Percentiles rank a stretch among this genome's conserved stretches.
Conservation (phyloP, 2,797 vertebrate genomes). For the Darevskia mixta region DNA sequence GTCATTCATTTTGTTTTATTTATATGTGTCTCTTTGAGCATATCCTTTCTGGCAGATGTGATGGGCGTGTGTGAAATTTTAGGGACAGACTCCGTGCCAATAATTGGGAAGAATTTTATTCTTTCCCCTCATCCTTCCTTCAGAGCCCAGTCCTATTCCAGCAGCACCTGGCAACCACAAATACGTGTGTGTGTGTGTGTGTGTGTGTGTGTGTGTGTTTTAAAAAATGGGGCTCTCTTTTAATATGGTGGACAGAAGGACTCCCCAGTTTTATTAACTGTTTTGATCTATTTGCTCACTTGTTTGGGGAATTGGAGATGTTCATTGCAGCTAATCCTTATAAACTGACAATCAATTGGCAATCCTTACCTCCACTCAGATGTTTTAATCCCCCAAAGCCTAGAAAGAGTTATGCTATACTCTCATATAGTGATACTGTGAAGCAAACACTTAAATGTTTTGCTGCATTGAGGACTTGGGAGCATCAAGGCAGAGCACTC, state of each 20-base stretch:
- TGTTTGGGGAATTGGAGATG: fast-evolving
- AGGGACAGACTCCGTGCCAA: fast-evolving
- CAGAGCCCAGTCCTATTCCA: not conserved
- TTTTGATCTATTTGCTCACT: fast-evolving
- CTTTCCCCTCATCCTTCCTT: not conserved
- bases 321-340: not conserved
- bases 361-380: too few relatives aligned
- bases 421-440: not conserved
- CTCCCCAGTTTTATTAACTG: not conserved
- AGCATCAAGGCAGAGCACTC: not conserved
- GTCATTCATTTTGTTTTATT: conserved; percentile 36
- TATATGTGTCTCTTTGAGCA: conserved; percentile 29
- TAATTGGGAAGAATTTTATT: not conserved
- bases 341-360: not conserved
- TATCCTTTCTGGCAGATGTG: not conserved
- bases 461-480: not conserved
- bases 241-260: not conserved
- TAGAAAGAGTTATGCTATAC: not conserved
- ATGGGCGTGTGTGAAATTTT: conserved; percentile 9
- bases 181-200: fast-evolving
- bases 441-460: not conserved
- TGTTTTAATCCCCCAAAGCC: not conserved
- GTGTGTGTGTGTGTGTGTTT: too few relatives aligned
- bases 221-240: fast-evolving
- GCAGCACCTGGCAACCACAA: not conserved